Percentiles rank a stretch among this genome's conserved stretches.
Evolutionary conservation across 2,797 vertebrate genomes (phyloP).

Genomic region (Kryptolebias ocellatus): DNA sequence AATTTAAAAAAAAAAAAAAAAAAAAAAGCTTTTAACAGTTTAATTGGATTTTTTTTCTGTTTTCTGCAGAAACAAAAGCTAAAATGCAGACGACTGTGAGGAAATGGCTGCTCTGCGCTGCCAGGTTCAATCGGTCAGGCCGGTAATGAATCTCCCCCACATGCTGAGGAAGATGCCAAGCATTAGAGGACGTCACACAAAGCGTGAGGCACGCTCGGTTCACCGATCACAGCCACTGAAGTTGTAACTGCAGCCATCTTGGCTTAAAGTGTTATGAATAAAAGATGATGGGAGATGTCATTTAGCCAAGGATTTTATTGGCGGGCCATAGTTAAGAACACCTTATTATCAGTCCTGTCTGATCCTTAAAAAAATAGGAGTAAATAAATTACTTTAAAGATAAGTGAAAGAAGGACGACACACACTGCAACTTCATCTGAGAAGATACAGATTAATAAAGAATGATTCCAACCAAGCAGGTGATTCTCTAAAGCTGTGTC

Average conservation of each 20-base stretch:
- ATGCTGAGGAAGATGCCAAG: conserved; percentile 26
- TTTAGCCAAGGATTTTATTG: conserved; percentile 59
- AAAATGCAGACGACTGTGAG: neutral
- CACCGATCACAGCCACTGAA: conserved; percentile 45
- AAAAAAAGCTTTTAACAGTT: too few relatives aligned
- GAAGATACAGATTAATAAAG: conserved; percentile 42
- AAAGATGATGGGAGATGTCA: conserved; percentile 77
- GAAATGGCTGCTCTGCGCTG: conserved; percentile 10
- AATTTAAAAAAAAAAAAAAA: too few relatives aligned
- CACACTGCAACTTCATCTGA: neutral
- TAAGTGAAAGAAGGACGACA: conserved; percentile 18
- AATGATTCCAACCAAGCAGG: conserved; percentile 31
- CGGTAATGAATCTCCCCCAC: conserved; percentile 35
- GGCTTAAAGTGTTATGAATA: conserved; percentile 77
- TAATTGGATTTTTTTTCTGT: too few relatives aligned
- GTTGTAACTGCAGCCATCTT: conserved; percentile 71
- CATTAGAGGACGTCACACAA: conserved; percentile 20
- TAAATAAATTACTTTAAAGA: conserved; percentile 34
- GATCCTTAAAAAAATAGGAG: conserved; percentile 36
- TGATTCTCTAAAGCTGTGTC: conserved; percentile 19
- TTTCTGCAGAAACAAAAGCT: too few relatives aligned
- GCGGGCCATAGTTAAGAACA: conserved; percentile 66
- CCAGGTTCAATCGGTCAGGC: conserved; percentile 40
- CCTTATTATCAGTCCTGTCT: conserved; percentile 62
- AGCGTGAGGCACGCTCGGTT: conserved; percentile 49